Percentiles rank a stretch among this genome's conserved stretches.
Conservation (phyloP, 2,888 invertebrate genomes). For the Perdita meconis region DNA sequence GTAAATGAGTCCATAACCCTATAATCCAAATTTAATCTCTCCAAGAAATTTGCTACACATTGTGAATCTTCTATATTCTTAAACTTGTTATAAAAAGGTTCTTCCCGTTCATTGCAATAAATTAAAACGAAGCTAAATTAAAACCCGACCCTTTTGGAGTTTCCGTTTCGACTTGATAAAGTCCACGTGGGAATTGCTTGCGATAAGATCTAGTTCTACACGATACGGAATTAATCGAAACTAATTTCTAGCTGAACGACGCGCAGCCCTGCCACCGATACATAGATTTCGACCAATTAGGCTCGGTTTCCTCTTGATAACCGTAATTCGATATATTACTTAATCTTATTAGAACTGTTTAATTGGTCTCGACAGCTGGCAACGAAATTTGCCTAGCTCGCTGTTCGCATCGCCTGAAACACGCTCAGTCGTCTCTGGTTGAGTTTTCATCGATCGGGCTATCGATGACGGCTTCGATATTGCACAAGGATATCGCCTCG, state of each 20-base stretch:
- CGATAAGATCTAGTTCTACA: slow-evolving; percentile 4
- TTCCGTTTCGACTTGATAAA: background rate
- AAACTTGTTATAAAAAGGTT: too few species aligned
- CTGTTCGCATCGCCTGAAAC: background rate
- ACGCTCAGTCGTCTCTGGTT: too few species aligned
- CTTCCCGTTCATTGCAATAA: too few species aligned
- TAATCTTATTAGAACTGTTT: slow-evolving; percentile 23
- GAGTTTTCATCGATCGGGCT: too few species aligned
- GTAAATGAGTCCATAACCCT: too few species aligned
- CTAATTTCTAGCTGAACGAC: slow-evolving; percentile 11
- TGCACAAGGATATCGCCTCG: too few species aligned
- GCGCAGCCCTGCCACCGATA: background rate
- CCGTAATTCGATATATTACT: slow-evolving; percentile 43
- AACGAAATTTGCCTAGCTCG: slow-evolving; percentile 32
- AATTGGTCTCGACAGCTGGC: slow-evolving; percentile 31
- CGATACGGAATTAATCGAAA: slow-evolving; percentile 16
- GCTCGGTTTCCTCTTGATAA: slow-evolving; percentile 42
- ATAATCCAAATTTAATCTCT: too few species aligned
- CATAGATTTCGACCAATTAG: slow-evolving; percentile 36
- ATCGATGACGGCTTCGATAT: too few species aligned
- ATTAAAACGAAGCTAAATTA: too few species aligned
- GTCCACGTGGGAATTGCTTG: slow-evolving; percentile 8
- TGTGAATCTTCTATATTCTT: too few species aligned
- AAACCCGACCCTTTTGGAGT: background rate
- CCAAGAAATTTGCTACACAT: too few species aligned